These are phyloP conservation scores for Plectus sambesii DNA, from an alignment of 1,140 invertebrate genomes.

Conservation along the genomic window DNA sequence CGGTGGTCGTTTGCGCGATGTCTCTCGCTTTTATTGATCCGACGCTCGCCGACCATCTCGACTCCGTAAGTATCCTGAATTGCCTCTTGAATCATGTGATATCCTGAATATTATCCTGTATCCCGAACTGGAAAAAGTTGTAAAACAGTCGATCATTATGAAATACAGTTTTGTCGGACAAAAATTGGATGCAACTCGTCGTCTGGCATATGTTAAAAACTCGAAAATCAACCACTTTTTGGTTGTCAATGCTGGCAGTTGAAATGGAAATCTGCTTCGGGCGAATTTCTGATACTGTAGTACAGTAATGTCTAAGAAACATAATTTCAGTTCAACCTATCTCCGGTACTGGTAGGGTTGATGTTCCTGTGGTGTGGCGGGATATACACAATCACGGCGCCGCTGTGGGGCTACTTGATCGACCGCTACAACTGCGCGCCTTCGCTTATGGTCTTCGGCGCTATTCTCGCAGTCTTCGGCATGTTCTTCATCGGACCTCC, in stretches of 20 bases:
- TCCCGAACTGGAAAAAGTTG: too few relatives aligned
- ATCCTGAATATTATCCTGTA: too few relatives aligned
- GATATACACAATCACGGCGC: slow-evolving; percentile 67
- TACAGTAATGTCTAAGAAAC: too few relatives aligned
- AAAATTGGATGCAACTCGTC: too few relatives aligned
- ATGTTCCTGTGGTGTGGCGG: slow-evolving; percentile 72
- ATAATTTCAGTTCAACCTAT: slow-evolving; percentile 55
- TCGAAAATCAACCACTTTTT: too few relatives aligned
- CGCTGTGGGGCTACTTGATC: slow-evolving; percentile 57
- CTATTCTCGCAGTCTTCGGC: slow-evolving; percentile 35
- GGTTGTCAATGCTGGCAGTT: too few relatives aligned
- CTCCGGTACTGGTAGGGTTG: slow-evolving; percentile 62
- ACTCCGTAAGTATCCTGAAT: slow-evolving; percentile 30
- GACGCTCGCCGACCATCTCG: slow-evolving; percentile 36
- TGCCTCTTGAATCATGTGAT: neutral
- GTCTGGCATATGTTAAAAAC: too few relatives aligned
- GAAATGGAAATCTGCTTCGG: too few relatives aligned
- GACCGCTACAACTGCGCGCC: slow-evolving; percentile 35
- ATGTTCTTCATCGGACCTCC: slow-evolving; percentile 44
- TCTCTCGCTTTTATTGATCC: slow-evolving; percentile 44
- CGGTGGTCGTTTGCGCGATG: slow-evolving; percentile 43
- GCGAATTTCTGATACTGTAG: too few relatives aligned
- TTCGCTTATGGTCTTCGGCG: slow-evolving; percentile 36
- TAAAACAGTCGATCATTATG: too few relatives aligned
- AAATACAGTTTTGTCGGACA: too few relatives aligned